Conservation (phyloP, 2,113 vertebrate genomes). For the Pungitius pungitius region DNA sequence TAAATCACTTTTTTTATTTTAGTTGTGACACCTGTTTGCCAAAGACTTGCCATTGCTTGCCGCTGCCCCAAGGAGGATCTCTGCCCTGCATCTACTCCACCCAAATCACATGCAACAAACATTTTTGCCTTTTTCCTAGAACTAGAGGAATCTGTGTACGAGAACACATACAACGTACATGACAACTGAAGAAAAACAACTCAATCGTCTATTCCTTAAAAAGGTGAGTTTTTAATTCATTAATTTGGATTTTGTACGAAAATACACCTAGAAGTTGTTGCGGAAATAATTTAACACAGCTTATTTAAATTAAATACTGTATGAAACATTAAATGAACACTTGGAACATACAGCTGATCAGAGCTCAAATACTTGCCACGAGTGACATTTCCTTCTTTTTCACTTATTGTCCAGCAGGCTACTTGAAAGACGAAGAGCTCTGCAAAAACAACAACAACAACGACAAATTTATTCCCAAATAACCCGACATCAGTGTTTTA, state of each 20-base stretch:
- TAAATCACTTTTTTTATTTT: too few relatives aligned
- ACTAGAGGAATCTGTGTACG: neutral
- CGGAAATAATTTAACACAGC: too few relatives aligned
- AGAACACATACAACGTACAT: neutral
- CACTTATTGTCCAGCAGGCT: neutral
- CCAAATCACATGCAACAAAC: neutral
- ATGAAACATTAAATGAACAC: too few relatives aligned
- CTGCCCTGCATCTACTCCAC: too few relatives aligned
- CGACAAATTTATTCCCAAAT: neutral
- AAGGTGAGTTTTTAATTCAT: constrained; percentile 9
- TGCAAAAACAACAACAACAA: neutral
- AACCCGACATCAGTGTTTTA: too few relatives aligned
- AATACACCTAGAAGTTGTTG: too few relatives aligned
- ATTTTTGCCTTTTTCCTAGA: neutral
- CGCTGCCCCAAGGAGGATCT: too few relatives aligned
- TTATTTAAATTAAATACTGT: too few relatives aligned
- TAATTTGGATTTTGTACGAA: neutral
- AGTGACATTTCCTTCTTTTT: neutral
- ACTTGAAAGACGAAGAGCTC: neutral
- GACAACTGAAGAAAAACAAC: neutral
- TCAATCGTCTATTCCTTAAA: neutral
- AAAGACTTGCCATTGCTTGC: too few relatives aligned
- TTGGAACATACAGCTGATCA: too few relatives aligned
- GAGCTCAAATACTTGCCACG: too few relatives aligned
- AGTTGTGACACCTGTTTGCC: too few relatives aligned